phyloP scores from a whole-genome alignment of 2,113 vertebrate species.

The Microcebus murinus region DNA sequence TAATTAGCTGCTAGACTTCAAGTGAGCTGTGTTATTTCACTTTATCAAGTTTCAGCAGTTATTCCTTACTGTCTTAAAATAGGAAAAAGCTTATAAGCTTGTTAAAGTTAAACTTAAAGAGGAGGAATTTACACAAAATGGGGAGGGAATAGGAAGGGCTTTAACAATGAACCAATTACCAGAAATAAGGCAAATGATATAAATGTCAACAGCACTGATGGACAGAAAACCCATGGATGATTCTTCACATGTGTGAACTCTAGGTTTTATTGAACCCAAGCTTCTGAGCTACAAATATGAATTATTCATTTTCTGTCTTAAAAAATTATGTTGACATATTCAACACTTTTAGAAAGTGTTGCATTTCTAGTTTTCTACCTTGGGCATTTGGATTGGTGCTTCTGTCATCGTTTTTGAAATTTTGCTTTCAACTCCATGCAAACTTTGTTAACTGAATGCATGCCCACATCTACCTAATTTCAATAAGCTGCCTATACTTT shows the following conservation, averaged over 20 bases:
- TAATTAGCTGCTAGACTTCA: constrained; percentile 34
- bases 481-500: not conserved
- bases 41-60: not conserved
- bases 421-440: not conserved
- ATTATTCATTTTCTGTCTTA: not conserved
- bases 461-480: not conserved
- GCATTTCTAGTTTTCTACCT: not conserved
- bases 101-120: not conserved
- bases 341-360: not conserved
- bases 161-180: not conserved
- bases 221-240: not conserved
- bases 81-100: not conserved
- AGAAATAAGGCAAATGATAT: not conserved
- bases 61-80: constrained; percentile 22
- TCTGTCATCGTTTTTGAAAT: not conserved
- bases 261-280: not conserved
- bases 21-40: constrained; percentile 38
- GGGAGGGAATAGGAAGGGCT: not conserved
- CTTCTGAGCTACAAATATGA: not conserved
- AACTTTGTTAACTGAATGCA: not conserved
- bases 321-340: not conserved
- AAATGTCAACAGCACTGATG: not conserved
- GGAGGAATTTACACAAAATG: not conserved
- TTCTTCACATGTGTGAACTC: not conserved
- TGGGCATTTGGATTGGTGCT: not conserved